phyloP scores from a whole-genome alignment of 2,113 vertebrate genomes.

The Syrrhaptes paradoxus region DNA sequence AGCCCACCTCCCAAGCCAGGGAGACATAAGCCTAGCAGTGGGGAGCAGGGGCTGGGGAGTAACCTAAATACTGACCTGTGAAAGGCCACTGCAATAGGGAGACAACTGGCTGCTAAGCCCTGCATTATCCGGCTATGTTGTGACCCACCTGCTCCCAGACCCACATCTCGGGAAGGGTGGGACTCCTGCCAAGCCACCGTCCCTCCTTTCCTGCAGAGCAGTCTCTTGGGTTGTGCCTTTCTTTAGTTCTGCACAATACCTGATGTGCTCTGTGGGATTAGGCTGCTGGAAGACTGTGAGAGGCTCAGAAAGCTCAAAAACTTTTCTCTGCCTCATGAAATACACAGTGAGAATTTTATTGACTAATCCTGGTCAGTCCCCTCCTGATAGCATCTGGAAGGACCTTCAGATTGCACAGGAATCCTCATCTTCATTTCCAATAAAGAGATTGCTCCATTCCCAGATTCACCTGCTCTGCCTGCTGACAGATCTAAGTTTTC shows the following conservation, averaged over 20 bases:
- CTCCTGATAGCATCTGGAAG: not conserved
- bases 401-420: not conserved
- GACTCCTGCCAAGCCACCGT: not conserved
- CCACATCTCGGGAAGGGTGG: rapidly evolving
- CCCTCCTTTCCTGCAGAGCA: not conserved
- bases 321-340: not conserved
- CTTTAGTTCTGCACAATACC: not conserved
- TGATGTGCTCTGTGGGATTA: not conserved
- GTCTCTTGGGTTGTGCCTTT: not conserved
- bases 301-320: not conserved
- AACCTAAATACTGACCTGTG: not conserved
- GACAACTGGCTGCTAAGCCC: not conserved
- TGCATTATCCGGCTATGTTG: rapidly evolving
- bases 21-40: not conserved
- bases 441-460: not conserved
- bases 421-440: not conserved
- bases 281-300: not conserved
- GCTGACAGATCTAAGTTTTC: not conserved
- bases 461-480: not conserved
- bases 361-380: not conserved
- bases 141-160: not conserved
- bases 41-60: not conserved
- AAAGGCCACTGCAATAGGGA: not conserved
- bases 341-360: not conserved
- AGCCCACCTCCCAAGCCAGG: not conserved